Conservation (phyloP, 2,888 invertebrate genomes). For the Macropis europaea region DNA sequence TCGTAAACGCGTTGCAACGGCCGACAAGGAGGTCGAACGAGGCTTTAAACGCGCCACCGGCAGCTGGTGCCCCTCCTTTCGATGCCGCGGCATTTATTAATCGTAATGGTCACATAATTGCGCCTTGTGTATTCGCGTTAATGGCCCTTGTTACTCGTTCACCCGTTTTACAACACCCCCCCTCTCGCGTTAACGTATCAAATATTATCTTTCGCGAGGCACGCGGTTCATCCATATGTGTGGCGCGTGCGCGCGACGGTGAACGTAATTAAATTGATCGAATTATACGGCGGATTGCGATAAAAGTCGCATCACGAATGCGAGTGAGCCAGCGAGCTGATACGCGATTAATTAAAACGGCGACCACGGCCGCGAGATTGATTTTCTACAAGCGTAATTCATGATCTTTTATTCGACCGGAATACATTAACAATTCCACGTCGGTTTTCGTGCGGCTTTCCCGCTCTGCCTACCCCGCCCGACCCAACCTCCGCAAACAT, state of each 20-base stretch:
- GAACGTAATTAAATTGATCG: slow-evolving; percentile 38
- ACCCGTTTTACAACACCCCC: slow-evolving; percentile 20
- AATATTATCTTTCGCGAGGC: slow-evolving; percentile 25
- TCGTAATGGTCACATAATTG: slow-evolving; percentile 50
- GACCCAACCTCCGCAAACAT: slow-evolving; percentile 34
- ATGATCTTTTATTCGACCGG: slow-evolving; percentile 27
- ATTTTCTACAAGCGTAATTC: slow-evolving; percentile 2
- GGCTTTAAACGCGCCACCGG: slow-evolving; percentile 48
- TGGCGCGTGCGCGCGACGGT: neutral
- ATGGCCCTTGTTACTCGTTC: slow-evolving; percentile 27
- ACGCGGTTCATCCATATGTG: neutral
- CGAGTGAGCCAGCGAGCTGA: slow-evolving; percentile 6
- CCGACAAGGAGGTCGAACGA: slow-evolving; percentile 47
- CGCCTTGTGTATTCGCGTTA: slow-evolving; percentile 18
- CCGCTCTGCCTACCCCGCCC: neutral
- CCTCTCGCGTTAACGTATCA: slow-evolving; percentile 22
- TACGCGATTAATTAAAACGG: slow-evolving; percentile 45
- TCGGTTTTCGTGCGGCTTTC: neutral
- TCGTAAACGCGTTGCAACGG: slow-evolving; percentile 44
- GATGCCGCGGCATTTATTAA: slow-evolving; percentile 52
- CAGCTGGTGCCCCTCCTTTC: slow-evolving; percentile 36
- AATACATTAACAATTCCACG: slow-evolving; percentile 18
- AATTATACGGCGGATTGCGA: slow-evolving; percentile 32
- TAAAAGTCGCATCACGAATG: slow-evolving; percentile 25
- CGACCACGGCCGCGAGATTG: neutral